Evolutionary conservation across 2,797 vertebrate species (phyloP).

Genomic region (Smutsia temminckii): DNA sequence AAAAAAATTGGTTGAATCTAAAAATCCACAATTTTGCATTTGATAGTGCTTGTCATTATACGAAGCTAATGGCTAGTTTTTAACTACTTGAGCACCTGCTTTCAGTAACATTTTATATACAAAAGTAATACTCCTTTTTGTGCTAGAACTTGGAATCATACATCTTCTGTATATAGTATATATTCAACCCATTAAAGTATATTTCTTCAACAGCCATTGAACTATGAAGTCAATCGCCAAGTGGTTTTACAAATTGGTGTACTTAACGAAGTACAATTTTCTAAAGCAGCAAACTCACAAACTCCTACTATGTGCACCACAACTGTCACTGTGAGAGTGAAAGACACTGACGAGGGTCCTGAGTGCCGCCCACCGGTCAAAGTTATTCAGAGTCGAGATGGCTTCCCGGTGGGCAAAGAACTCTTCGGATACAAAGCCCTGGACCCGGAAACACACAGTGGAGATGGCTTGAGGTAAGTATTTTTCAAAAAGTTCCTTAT

Average conservation of each 20-base stretch:
- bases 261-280: slow-evolving; percentile 87
- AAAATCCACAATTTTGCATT: slow-evolving; percentile 7
- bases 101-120: not conserved
- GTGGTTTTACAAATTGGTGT: slow-evolving; percentile 87
- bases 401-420: slow-evolving; percentile 81
- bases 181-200: slow-evolving; percentile 41
- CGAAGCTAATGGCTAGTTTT: not conserved
- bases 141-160: not conserved
- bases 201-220: slow-evolving; percentile 85
- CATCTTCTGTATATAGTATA: not conserved
- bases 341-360: slow-evolving; percentile 90
- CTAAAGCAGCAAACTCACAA: slow-evolving; percentile 79
- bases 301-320: slow-evolving; percentile 79
- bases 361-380: slow-evolving; percentile 86
- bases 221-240: slow-evolving; percentile 85
- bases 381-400: slow-evolving; percentile 86
- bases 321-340: slow-evolving; percentile 85
- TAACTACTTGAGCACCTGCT: not conserved
- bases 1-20: slow-evolving; percentile 9
- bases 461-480: slow-evolving; percentile 88
- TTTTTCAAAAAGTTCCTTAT: not conserved
- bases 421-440: slow-evolving; percentile 87
- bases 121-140: not conserved
- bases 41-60: not conserved
- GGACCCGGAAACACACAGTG: slow-evolving; percentile 90